Percentiles rank a stretch among this genome's conserved stretches.
phyloP scores from a whole-genome alignment of 2,888 invertebrate species.

The Heliconius sara region DNA sequence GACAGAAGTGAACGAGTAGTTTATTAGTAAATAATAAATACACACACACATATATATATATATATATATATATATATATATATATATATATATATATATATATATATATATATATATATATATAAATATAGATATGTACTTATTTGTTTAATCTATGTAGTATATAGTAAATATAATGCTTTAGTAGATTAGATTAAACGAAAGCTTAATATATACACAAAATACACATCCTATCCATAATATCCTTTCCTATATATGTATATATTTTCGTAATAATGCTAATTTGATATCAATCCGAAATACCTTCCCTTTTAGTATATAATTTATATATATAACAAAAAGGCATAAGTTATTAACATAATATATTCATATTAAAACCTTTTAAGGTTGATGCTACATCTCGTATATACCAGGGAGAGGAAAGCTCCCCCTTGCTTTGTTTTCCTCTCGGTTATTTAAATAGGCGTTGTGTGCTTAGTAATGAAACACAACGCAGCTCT shows the following conservation, averaged over 20 bases:
- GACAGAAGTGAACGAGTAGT: constrained; percentile 37
- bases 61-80: too few relatives aligned
- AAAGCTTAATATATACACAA: constrained; percentile 30
- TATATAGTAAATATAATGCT: constrained; percentile 32
- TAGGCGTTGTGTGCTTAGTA: too few relatives aligned
- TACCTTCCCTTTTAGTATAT: background rate
- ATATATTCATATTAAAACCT: background rate
- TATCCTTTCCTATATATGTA: constrained; percentile 1
- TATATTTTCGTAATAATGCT: background rate
- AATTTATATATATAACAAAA: background rate
- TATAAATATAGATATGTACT: constrained; percentile 6
- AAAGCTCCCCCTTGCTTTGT: background rate
- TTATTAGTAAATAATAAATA: constrained; percentile 13
- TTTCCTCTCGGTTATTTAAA: background rate
- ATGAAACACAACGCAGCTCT: too few relatives aligned
- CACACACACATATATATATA: constrained; percentile 7
- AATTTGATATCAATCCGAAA: background rate
- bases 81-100: too few relatives aligned
- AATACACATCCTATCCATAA: constrained; percentile 34
- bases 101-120: background rate
- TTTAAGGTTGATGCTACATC: background rate
- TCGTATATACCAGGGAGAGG: background rate
- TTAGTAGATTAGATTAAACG: constrained; percentile 44
- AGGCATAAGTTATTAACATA: background rate
- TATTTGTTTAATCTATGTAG: constrained; percentile 17